These are phyloP conservation scores for Gnathonemus longibarbis DNA, from an alignment of 2,113 vertebrate species.

Conservation along the genomic window DNA sequence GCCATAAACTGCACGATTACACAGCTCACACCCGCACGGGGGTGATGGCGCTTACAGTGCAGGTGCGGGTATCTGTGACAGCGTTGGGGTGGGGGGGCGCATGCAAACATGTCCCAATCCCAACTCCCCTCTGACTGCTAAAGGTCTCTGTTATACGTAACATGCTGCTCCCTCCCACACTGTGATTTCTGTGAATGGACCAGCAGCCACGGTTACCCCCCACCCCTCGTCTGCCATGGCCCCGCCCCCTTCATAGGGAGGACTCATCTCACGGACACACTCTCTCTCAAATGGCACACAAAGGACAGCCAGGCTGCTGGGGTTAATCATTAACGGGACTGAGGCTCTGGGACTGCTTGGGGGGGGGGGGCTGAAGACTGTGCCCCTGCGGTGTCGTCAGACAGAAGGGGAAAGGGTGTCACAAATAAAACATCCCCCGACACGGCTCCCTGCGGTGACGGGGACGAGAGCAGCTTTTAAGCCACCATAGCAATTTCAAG, in stretches of 20 bases:
- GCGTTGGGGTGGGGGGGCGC: neutral
- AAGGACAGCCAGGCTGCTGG: constrained; percentile 23
- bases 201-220: neutral
- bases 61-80: neutral
- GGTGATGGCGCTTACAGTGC: neutral
- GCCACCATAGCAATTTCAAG: neutral
- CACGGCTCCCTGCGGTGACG: neutral
- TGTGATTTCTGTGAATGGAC: neutral
- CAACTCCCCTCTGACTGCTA: neutral
- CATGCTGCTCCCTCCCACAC: neutral
- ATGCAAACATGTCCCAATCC: neutral
- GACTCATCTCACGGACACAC: neutral
- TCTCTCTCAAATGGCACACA: constrained; percentile 15
- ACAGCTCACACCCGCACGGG: neutral
- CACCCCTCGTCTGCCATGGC: neutral
- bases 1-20: neutral
- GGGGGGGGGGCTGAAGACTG: neutral
- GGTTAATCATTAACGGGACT: constrained; percentile 28
- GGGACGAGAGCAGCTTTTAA: neutral
- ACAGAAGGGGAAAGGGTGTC: neutral
- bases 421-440: neutral
- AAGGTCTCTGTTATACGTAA: neutral
- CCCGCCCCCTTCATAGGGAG: neutral
- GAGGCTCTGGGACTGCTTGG: neutral
- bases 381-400: neutral